Evolutionary conservation across 2,113 vertebrate species (phyloP).

Genomic region (Toxostoma redivivum): DNA sequence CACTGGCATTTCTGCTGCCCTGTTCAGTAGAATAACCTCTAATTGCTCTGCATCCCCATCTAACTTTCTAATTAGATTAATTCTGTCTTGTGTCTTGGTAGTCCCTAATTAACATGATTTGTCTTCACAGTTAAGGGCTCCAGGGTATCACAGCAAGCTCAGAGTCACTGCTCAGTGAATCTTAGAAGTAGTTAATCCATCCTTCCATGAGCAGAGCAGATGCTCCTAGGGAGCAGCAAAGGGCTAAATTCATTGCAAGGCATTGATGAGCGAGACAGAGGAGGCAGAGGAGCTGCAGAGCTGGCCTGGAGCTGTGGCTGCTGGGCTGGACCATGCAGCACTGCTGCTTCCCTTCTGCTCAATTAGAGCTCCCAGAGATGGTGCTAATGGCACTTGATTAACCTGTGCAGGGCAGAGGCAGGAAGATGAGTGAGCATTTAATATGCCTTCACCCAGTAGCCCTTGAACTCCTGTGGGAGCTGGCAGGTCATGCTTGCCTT

Average conservation of each 20-base stretch:
- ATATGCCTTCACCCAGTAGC: background rate
- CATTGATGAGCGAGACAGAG: background rate
- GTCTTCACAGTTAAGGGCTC: constrained; percentile 8
- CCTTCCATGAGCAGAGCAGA: background rate
- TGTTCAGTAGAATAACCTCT: background rate
- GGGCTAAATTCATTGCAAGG: background rate
- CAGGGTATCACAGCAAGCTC: background rate
- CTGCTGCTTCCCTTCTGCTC: background rate
- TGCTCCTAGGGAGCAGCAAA: background rate
- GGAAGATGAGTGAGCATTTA: background rate
- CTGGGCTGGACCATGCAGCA: background rate
- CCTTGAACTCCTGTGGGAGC: background rate
- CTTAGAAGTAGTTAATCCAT: background rate
- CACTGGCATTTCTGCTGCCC: background rate
- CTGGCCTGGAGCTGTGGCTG: background rate
- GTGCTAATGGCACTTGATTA: background rate
- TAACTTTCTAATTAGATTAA: constrained; percentile 18
- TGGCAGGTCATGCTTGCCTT: rapidly evolving
- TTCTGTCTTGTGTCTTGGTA: background rate
- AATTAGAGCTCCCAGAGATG: background rate
- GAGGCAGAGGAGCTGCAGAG: background rate
- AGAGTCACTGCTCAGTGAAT: background rate
- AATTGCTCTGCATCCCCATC: constrained; percentile 5
- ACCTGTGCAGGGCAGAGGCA: background rate
- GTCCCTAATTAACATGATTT: constrained; percentile 36